These are phyloP conservation scores for Drosophila picticornis DNA, from an alignment of 2,888 invertebrate species.

Conservation along the genomic window DNA sequence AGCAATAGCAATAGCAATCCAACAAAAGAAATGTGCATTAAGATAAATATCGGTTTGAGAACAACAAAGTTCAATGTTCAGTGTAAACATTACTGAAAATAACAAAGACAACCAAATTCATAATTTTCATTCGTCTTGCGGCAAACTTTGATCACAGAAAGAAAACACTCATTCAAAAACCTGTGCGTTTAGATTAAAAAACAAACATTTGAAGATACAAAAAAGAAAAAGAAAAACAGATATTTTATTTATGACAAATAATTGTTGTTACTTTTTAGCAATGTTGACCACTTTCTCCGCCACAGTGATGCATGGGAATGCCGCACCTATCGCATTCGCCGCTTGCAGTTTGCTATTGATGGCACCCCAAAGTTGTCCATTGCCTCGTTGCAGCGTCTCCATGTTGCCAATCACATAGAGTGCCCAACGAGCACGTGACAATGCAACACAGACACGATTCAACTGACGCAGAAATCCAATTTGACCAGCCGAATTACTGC, in stretches of 20 bases:
- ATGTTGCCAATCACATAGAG: conserved; percentile 92
- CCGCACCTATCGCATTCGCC: conserved; percentile 86
- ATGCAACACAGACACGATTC: conserved; percentile 91
- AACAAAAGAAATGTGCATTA: conserved; percentile 21
- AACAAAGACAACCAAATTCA: conserved; percentile 21
- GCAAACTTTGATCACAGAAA: conserved; percentile 20
- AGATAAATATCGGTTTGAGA: conserved; percentile 55
- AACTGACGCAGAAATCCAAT: conserved; percentile 90
- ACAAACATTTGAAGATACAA: conserved; percentile 21
- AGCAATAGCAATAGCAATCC: conserved; percentile 24
- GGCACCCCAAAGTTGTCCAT: conserved; percentile 86
- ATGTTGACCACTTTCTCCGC: background rate
- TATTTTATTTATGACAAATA: conserved; percentile 11
- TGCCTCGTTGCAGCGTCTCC: conserved; percentile 86
- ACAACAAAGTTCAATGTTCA: conserved; percentile 41
- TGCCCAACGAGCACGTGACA: conserved; percentile 90
- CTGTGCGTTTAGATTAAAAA: conserved; percentile 42
- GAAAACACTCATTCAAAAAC: conserved; percentile 27
- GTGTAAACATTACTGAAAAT: conserved; percentile 36
- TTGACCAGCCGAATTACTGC: conserved; percentile 89
- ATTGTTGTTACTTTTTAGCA: background rate
- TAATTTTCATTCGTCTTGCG: conserved; percentile 21
- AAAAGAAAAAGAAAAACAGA: conserved; percentile 23
- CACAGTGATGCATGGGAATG: conserved; percentile 76
- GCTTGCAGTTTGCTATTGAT: conserved; percentile 85